Conservation (phyloP, 2,797 vertebrate species). For the Gadopsis marmoratus region DNA sequence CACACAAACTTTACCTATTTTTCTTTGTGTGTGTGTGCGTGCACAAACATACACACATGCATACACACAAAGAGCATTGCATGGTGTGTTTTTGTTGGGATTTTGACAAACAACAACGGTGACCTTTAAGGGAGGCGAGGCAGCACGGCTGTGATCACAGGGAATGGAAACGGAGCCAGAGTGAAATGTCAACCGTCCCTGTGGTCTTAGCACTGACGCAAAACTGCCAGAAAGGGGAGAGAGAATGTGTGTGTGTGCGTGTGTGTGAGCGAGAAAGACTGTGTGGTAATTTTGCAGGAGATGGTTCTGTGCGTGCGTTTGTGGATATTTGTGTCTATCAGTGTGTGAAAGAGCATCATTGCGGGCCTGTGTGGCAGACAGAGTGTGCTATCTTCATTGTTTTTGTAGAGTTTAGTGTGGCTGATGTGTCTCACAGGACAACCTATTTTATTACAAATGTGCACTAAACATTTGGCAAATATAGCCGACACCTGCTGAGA, state of each 20-base stretch:
- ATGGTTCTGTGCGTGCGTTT: slow-evolving; percentile 39
- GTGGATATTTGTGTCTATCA: slow-evolving; percentile 42
- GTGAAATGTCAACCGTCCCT: slow-evolving; percentile 89
- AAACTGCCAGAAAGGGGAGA: slow-evolving; percentile 78
- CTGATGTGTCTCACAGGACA: slow-evolving; percentile 17
- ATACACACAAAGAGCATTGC: slow-evolving; percentile 72
- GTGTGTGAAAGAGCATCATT: slow-evolving; percentile 53
- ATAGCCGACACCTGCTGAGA: slow-evolving; percentile 23
- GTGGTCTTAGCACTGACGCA: slow-evolving; percentile 85
- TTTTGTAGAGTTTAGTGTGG: slow-evolving; percentile 31
- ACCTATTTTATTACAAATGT: slow-evolving; percentile 2
- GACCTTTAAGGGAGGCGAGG: slow-evolving; percentile 87
- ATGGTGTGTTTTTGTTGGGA: slow-evolving; percentile 82
- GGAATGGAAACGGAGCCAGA: slow-evolving; percentile 87
- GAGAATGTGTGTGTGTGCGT: slow-evolving; percentile 24
- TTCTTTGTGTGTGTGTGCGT: slow-evolving; percentile 1
- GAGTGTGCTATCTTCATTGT: slow-evolving; percentile 21
- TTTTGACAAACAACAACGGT: slow-evolving; percentile 88
- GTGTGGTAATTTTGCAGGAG: slow-evolving; percentile 47
- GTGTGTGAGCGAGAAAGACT: slow-evolving; percentile 18
- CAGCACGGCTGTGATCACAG: slow-evolving; percentile 88
- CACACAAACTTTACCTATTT: slow-evolving; percentile 44
- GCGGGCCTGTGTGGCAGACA: slow-evolving; percentile 45
- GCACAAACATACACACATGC: slow-evolving; percentile 41
- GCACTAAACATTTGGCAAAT: slow-evolving; percentile 20